A percentile compares a stretch with the other conserved stretches of the same genome.
These are phyloP conservation scores for Cheilosia urbana DNA, from an alignment of 2,888 invertebrate species.

Conservation along the genomic window DNA sequence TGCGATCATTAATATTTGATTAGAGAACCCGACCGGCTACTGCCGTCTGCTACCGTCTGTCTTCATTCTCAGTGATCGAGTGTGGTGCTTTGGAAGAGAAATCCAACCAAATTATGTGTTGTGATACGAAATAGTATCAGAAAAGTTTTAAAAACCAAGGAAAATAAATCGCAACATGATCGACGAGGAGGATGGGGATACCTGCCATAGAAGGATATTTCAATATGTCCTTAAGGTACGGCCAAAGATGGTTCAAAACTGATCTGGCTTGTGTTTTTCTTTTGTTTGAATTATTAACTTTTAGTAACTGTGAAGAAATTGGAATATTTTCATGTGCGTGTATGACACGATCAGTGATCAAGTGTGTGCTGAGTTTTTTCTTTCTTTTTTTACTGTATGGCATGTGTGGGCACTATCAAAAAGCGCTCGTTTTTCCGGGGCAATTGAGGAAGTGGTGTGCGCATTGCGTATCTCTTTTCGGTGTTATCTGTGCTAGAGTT, in stretches of 20 bases:
- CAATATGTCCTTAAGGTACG: conserved; percentile 66
- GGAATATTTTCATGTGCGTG: neutral
- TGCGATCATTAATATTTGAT: conserved; percentile 57
- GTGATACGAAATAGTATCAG: conserved; percentile 8
- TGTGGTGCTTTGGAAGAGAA: conserved; percentile 42
- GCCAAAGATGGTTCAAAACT: conserved; percentile 7
- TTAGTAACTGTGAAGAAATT: neutral
- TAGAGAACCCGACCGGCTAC: conserved; percentile 27
- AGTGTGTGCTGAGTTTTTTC: neutral
- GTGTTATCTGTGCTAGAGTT: conserved; percentile 20
- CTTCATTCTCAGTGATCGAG: conserved; percentile 13
- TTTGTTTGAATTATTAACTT: neutral
- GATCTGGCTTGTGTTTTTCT: conserved; percentile 19
- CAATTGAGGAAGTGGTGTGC: conserved; percentile 14
- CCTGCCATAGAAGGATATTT: conserved; percentile 67
- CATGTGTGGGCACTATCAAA: conserved; percentile 8
- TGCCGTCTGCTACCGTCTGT: conserved; percentile 11
- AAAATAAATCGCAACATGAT: conserved; percentile 41
- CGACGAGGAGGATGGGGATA: conserved; percentile 63
- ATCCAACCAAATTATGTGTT: conserved; percentile 54
- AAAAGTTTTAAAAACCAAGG: conserved; percentile 14
- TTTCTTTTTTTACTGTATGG: neutral
- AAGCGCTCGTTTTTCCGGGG: neutral
- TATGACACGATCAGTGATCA: conserved; percentile 20
- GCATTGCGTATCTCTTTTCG: conserved; percentile 6